Conservation (phyloP, 2,113 vertebrate species). For the Malurus elegans region DNA sequence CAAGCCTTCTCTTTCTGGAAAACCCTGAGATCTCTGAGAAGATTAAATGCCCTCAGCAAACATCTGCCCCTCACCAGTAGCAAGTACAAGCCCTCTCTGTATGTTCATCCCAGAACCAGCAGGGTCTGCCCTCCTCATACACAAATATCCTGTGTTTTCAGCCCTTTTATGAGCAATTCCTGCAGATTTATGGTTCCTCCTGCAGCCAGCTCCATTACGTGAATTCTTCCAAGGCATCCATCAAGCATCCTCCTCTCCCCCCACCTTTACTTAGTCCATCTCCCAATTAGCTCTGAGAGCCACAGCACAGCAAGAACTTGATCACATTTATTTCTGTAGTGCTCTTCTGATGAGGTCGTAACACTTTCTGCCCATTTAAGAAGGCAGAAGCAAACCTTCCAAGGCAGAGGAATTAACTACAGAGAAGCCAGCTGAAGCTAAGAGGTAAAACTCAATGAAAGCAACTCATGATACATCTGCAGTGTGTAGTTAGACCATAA, state of each 20-base stretch:
- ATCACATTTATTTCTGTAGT: not conserved
- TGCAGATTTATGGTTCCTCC: constrained; percentile 6
- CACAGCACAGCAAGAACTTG: not conserved
- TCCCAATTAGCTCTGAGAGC: not conserved
- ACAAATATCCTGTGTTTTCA: not conserved
- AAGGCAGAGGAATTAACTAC: not conserved
- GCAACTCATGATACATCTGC: not conserved
- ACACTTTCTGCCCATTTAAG: not conserved
- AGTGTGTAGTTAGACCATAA: not conserved
- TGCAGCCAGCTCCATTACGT: not conserved
- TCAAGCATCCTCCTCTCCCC: not conserved
- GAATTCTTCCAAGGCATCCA: not conserved
- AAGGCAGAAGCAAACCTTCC: not conserved
- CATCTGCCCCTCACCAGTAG: not conserved
- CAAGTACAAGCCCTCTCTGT: not conserved
- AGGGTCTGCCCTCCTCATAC: not conserved
- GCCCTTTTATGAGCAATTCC: not conserved
- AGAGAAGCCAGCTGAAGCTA: not conserved
- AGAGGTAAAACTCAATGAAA: not conserved
- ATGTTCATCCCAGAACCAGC: not conserved
- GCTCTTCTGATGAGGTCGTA: not conserved
- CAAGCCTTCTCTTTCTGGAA: not conserved
- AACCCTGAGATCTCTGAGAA: not conserved
- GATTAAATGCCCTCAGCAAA: not conserved
- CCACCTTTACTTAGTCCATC: not conserved